Evolutionary conservation across 1,140 invertebrate genomes (phyloP).

Genomic region (Euglossa dilemma): DNA sequence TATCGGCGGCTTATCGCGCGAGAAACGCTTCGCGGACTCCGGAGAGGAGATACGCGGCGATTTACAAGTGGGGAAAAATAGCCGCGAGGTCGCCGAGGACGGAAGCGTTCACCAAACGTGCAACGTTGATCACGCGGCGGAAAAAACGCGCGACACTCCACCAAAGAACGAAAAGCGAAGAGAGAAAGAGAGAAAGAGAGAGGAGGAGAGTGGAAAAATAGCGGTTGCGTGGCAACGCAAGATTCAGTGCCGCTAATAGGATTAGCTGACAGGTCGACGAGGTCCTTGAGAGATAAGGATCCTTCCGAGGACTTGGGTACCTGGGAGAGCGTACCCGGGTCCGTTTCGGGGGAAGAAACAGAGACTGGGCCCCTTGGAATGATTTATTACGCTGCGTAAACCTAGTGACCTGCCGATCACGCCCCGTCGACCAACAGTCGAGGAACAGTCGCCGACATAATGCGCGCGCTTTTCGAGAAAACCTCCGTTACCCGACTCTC

Average conservation of each 20-base stretch:
- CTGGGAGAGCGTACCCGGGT: constrained; percentile 32
- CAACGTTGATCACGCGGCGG: not conserved
- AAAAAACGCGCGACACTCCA: too few relatives aligned
- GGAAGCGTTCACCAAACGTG: not conserved
- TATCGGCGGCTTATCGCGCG: constrained; percentile 24
- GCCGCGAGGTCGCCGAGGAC: too few relatives aligned
- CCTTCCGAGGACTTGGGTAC: constrained; percentile 48
- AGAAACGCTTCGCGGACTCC: constrained; percentile 28
- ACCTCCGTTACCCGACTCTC: too few relatives aligned
- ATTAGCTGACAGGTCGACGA: constrained; percentile 70
- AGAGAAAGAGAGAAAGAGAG: not conserved
- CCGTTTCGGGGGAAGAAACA: not conserved
- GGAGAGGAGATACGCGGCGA: not conserved
- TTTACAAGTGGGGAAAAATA: too few relatives aligned
- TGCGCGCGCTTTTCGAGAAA: constrained; percentile 42
- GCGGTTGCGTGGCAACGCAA: constrained; percentile 52
- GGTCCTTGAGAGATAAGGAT: constrained; percentile 69
- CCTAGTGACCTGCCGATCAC: constrained; percentile 70
- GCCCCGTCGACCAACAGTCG: constrained; percentile 55
- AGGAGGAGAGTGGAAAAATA: constrained; percentile 53
- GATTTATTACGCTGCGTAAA: constrained; percentile 72
- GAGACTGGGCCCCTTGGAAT: constrained; percentile 26
- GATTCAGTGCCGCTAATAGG: constrained; percentile 68
- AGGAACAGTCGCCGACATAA: constrained; percentile 46
- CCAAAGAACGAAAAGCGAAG: constrained; percentile 2